Evolutionary conservation across 2,888 invertebrate genomes (phyloP), one percentile per base, ranked within the genome.

Genomic region (Ichneumoninae sp.): DNA sequence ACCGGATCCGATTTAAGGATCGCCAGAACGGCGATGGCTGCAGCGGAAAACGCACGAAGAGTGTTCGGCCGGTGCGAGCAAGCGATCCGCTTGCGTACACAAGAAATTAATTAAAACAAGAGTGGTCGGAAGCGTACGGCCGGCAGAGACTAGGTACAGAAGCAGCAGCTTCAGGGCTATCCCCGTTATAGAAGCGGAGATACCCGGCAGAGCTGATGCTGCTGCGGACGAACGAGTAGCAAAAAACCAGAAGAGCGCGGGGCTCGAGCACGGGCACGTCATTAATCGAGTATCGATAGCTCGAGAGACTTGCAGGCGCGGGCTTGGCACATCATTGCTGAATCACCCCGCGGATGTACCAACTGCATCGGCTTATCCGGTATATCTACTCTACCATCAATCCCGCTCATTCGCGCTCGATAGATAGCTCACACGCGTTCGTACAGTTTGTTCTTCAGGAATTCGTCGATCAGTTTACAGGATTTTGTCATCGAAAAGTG

Each of bases 101-200:
- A 74, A 74, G 74, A 74, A 65, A 74, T 74, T 63, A 74, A 74
- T 74, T 74, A 74, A 65, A 74, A 74, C 74, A 65, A 74, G 74
- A 74, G 74, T 74, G 74, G 47, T 65, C 33, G 74, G 60, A 63
- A 74, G 44, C 44, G 60, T 60, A 74, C n/a, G 47, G 60, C 40
- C 60, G 60, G 60, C 60, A 30, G 40, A 73, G 60, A 40, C 47
- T 33, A 33, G 63, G 63, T 16, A 26, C 47, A 50, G 50, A 30
- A 47, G 60, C 47, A 47, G 73, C 60, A 50, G 63, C 50, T 33
- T 50, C 50, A 60, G 73, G 57, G 40, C 57, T 22, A 74, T 74
- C 33, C 63, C 74, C 63, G 74, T 63, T 65, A 74, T 74, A 74
- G 63, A 30, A 47, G 50, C 16, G 50, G 4, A 65, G 63, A 74